Conservation (phyloP, 2,888 invertebrate genomes). For the Drosophila crucigera region DNA sequence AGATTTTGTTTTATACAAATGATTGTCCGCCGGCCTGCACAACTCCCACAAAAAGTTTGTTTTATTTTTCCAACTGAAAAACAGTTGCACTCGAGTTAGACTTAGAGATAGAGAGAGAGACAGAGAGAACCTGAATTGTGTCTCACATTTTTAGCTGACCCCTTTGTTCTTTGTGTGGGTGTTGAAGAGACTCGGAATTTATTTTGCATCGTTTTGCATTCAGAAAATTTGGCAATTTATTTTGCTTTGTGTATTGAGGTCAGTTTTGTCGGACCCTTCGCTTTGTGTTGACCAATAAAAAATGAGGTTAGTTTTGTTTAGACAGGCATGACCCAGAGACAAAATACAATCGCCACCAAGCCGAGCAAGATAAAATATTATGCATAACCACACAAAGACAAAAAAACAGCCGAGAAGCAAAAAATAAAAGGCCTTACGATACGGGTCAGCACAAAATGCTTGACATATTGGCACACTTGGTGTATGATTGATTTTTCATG, state of each 20-base stretch:
- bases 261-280: conserved; percentile 56
- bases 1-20: conserved; percentile 13
- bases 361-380: conserved; percentile 35
- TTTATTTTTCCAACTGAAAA: conserved; percentile 19
- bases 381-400: conserved; percentile 38
- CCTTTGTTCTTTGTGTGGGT: conserved; percentile 50
- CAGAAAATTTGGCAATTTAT: conserved; percentile 75
- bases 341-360: conserved; percentile 28
- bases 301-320: conserved; percentile 76
- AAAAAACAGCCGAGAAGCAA: conserved; percentile 29
- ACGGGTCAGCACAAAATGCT: conserved; percentile 65
- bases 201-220: conserved; percentile 75
- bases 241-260: conserved; percentile 75
- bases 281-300: conserved; percentile 64
- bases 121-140: conserved; percentile 8
- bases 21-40: conserved; percentile 37
- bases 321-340: conserved; percentile 59
- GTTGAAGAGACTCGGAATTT: conserved; percentile 65
- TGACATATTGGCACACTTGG: conserved; percentile 79
- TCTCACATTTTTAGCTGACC: conserved; percentile 48
- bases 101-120: not conserved
- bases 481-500: conserved; percentile 67
- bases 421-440: conserved; percentile 28
- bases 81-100: conserved; percentile 38
- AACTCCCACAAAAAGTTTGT: conserved; percentile 2